A percentile compares a stretch with the other conserved stretches of the same genome.
Evolutionary conservation across 2,888 invertebrate species (phyloP).

Genomic region (Pegoplata infirma): DNA sequence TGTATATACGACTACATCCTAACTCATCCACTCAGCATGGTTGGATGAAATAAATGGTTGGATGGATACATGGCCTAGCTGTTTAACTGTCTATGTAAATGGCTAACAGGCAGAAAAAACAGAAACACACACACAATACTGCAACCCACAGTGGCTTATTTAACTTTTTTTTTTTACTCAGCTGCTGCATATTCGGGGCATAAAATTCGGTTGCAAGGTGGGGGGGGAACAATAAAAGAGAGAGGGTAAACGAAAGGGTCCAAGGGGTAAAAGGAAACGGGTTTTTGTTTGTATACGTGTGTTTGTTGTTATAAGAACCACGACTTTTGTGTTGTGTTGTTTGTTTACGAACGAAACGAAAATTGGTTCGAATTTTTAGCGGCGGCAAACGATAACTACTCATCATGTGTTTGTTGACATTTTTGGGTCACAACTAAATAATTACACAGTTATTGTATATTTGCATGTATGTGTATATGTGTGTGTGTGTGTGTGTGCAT

Average conservation of each 20-base stretch:
- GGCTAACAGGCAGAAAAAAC: slow-evolving; percentile 43
- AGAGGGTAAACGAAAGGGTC: neutral
- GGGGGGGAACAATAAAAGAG: neutral
- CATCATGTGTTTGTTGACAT: slow-evolving; percentile 58
- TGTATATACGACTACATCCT: neutral
- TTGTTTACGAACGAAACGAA: slow-evolving; percentile 36
- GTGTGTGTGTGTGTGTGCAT: slow-evolving; percentile 3
- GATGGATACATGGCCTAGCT: slow-evolving; percentile 50
- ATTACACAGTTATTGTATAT: slow-evolving; percentile 48
- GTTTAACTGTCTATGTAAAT: slow-evolving; percentile 59
- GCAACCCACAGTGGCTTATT: slow-evolving; percentile 46
- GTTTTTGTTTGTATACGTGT: neutral
- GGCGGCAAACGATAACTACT: slow-evolving; percentile 51
- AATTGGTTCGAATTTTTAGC: slow-evolving; percentile 48
- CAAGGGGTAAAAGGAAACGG: too few relatives aligned
- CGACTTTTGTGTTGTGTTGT: slow-evolving; percentile 25
- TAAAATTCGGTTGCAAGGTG: slow-evolving; percentile 35
- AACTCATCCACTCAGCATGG: slow-evolving; percentile 30
- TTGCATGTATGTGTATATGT: too few relatives aligned
- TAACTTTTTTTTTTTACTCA: slow-evolving; percentile 51
- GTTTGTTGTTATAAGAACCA: slow-evolving; percentile 6
- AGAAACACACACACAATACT: neutral
- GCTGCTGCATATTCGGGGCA: slow-evolving; percentile 53
- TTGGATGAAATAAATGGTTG: slow-evolving; percentile 39
- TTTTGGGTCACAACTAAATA: slow-evolving; percentile 62